These are phyloP conservation scores for Pimpla rufipes DNA, from an alignment of 2,888 invertebrate species.

Conservation along the genomic window DNA sequence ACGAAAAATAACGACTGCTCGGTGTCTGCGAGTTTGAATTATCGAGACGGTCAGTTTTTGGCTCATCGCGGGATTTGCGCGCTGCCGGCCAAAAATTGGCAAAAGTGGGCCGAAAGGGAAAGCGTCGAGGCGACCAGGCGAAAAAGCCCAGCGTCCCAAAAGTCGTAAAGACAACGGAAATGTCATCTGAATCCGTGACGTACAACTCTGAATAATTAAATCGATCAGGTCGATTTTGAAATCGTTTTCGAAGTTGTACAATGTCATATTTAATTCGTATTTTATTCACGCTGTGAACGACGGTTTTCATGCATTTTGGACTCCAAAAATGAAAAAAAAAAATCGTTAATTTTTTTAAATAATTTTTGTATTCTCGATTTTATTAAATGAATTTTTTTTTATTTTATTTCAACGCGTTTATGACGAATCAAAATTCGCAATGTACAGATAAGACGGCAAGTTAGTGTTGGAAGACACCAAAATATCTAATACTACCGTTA, in stretches of 20 bases:
- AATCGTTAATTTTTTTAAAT: too few relatives aligned
- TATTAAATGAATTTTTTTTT: too few relatives aligned
- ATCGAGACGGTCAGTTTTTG: background rate
- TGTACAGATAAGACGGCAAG: too few relatives aligned
- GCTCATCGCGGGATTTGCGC: background rate
- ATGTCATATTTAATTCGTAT: too few relatives aligned
- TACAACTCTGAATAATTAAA: background rate
- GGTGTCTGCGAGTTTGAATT: constrained; percentile 1
- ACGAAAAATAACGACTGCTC: background rate
- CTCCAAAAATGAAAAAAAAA: too few relatives aligned
- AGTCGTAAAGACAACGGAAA: background rate
- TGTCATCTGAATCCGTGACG: background rate
- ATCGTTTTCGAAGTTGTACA: background rate
- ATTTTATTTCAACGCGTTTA: too few relatives aligned
- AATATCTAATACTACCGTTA: too few relatives aligned
- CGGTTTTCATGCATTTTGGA: too few relatives aligned
- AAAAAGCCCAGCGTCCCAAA: background rate
- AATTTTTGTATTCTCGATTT: too few relatives aligned
- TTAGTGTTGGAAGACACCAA: too few relatives aligned
- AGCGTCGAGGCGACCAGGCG: background rate
- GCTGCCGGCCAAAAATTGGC: constrained; percentile 8
- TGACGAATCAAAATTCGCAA: too few relatives aligned
- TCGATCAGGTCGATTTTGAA: background rate
- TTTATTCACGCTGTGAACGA: too few relatives aligned
- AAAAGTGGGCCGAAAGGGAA: constrained; percentile 17